Conservation (phyloP, 1,140 invertebrate genomes). For the Cardiocondyla obscurior region DNA sequence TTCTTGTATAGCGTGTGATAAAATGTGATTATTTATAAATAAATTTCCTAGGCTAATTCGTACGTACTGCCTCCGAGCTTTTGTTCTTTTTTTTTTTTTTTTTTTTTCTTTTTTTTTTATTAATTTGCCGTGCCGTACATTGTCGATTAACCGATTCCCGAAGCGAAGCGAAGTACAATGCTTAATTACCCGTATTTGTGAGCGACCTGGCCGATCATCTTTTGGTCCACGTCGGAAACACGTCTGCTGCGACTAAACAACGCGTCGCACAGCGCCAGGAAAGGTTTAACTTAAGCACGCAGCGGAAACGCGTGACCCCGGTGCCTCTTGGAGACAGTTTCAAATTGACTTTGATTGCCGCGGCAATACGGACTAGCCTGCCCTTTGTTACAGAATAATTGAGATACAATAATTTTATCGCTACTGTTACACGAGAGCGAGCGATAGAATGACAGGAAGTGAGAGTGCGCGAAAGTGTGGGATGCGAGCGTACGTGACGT, state of each 20-base stretch:
- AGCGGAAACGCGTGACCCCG: not conserved
- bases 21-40: conserved; percentile 78
- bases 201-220: not conserved
- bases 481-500: conserved; percentile 63
- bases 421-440: conserved; percentile 64
- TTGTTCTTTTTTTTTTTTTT: too few relatives aligned
- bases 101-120: too few relatives aligned
- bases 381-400: conserved; percentile 72
- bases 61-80: conserved; percentile 71
- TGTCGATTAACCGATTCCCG: not conserved
- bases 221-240: not conserved
- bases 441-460: conserved; percentile 58
- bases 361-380: conserved; percentile 46
- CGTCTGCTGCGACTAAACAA: not conserved
- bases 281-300: conserved; percentile 20
- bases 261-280: not conserved
- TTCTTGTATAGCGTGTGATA: conserved; percentile 70
- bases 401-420: conserved; percentile 71
- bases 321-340: conserved; percentile 46
- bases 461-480: conserved; percentile 62
- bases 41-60: conserved; percentile 70
- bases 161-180: not conserved
- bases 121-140: conserved; percentile 46
- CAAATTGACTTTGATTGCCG: conserved; percentile 29
- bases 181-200: not conserved